Percentiles rank a stretch among this genome's conserved stretches.
These are phyloP conservation scores for Sinodicranocentrus sp. DNA, from an alignment of 2,888 invertebrate species.

Conservation along the genomic window DNA sequence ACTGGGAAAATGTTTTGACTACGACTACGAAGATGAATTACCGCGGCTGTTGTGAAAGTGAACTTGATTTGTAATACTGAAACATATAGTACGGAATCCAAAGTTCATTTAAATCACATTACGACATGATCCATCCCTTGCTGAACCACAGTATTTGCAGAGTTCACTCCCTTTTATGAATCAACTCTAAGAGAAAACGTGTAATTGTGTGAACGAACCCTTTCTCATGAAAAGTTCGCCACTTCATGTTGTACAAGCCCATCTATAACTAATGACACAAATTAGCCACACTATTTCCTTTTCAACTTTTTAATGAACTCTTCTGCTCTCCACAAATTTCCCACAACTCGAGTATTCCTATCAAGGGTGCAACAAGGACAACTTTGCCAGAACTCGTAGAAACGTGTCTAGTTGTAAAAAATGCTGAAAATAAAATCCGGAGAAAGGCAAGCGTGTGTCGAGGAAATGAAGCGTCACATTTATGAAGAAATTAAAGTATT, in stretches of 20 bases:
- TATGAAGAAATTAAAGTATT: slow-evolving; percentile 54
- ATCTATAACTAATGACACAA: slow-evolving; percentile 49
- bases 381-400: slow-evolving; percentile 38
- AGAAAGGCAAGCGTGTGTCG: slow-evolving; percentile 41
- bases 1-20: no score
- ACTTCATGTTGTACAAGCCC: not conserved
- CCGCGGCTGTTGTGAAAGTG: no score
- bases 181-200: no score
- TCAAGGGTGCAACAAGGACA: not conserved
- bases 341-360: slow-evolving; percentile 31
- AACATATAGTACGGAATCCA: no score
- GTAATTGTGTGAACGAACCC: slow-evolving; percentile 12
- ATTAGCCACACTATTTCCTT: slow-evolving; percentile 68
- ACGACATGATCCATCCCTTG: no score
- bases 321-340: slow-evolving; percentile 45
- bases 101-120: no score
- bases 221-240: slow-evolving; percentile 5
- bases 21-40: no score
- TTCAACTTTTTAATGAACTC: slow-evolving; percentile 60
- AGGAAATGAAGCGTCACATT: slow-evolving; percentile 62
- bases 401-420: slow-evolving; percentile 47
- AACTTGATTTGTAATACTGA: no score
- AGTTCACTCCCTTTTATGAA: no score
- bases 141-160: no score
- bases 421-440: slow-evolving; percentile 37